Evolutionary conservation across 1,140 invertebrate genomes (phyloP), one percentile per base, ranked within the genome.

Genomic region (Drosophila arawakana): DNA sequence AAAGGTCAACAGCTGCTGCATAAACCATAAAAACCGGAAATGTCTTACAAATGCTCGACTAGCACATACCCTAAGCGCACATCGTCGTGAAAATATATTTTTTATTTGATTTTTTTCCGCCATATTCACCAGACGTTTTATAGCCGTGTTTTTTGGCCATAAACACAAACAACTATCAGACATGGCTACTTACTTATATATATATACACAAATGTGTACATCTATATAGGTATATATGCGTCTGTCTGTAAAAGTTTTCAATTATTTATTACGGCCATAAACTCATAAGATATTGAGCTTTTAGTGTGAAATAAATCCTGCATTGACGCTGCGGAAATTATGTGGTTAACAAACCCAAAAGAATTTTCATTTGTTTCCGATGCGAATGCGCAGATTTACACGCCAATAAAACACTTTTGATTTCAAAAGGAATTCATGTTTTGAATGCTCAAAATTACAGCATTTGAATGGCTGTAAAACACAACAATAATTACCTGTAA

Each of bases 271-370:
- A 66, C 49, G 25, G 13, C n/a, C 10, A 67, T 73, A 67, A 66
- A 39, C 58, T 75, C 58, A 57, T 65, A 73, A 73, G 47, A 52
- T 63, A 47, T 69, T 78, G 65, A 85, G 76, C 59, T 81, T 85
- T 85, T 65, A 75, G 78, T 85, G 81, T 85, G 81, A 85, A 83
- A 85, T 85, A 85, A 85, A 85, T 85, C 81, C 80, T 83, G 58
- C 73, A 67, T 58, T 78, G 81, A 71, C 73, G 49, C 57, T 2
- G 21, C 25, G 54, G 18, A 57, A 59, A 68, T 59, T 52, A 58
- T 59, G 55, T 49, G 34, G 46, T 59, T 25, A 25, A 47, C 18
- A 57, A 62, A 47, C 13, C 37, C 37, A 18, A 39, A 50, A 21
- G 25, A 49, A 39, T 50, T 49, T 57, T 15, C 37, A 57, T 57